A percentile compares a stretch with the other conserved stretches of the same genome.
Evolutionary conservation across 1,140 invertebrate genomes (phyloP).

Genomic region (Macrobrachium rosenbergii): DNA sequence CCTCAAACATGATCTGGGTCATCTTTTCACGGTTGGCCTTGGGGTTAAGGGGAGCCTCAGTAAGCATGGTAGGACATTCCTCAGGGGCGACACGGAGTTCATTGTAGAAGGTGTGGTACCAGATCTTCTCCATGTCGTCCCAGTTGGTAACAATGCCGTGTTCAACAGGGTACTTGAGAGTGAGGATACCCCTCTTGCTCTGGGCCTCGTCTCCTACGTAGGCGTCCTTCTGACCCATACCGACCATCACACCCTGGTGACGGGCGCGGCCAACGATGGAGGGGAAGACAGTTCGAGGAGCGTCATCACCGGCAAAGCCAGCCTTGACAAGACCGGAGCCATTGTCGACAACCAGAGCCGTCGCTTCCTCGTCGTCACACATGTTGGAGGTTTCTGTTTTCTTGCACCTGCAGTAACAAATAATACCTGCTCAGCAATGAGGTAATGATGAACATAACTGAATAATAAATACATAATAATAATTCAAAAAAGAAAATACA

Average conservation of each 20-base stretch:
- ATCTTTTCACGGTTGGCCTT: constrained; percentile 91
- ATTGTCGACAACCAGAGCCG: constrained; percentile 71
- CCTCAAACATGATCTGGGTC: constrained; percentile 90
- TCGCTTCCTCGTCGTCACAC: too few species aligned
- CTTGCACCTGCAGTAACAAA: too few species aligned
- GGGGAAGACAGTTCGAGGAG: constrained; percentile 94
- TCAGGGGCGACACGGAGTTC: constrained; percentile 95
- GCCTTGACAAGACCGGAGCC: constrained; percentile 79
- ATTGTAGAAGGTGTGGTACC: constrained; percentile 96
- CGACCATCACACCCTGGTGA: constrained; percentile 88
- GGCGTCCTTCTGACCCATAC: constrained; percentile 93
- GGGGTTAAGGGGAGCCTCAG: constrained; percentile 89
- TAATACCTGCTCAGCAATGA: too few species aligned
- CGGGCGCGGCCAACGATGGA: constrained; percentile 77
- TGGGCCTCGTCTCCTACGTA: constrained; percentile 95
- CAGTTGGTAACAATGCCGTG: constrained; percentile 80
- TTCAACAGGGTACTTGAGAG: constrained; percentile 84
- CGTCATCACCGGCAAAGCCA: constrained; percentile 85
- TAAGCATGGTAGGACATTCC: constrained; percentile 91
- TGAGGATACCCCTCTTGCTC: constrained; percentile 91
- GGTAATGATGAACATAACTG: too few species aligned
- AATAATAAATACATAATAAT: too few species aligned
- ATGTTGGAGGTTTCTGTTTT: too few species aligned
- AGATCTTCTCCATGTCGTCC: constrained; percentile 98
- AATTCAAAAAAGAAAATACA: too few species aligned